Conservation (phyloP, 2,888 invertebrate species). For the Cerastoderma edule region DNA sequence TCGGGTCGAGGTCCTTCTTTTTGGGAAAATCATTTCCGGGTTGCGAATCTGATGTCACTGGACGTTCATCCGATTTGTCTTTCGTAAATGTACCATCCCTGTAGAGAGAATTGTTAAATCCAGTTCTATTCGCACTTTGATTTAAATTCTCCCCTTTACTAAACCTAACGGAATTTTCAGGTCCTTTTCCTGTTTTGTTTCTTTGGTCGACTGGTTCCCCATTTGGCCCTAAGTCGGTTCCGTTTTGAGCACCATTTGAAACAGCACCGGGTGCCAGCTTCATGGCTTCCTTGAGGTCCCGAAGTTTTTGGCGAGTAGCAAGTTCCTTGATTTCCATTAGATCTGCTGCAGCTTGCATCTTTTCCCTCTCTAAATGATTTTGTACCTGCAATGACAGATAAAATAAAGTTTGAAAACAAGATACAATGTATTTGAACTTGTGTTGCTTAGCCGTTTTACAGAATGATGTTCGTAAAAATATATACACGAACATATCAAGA, state of each 20-base stretch:
- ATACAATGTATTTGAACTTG: too few species aligned
- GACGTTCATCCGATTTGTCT: background rate
- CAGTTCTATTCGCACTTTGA: slow-evolving; percentile 35
- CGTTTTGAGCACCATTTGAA: background rate
- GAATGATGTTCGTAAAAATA: too few species aligned
- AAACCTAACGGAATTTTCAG: background rate
- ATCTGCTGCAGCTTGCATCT: slow-evolving; percentile 66
- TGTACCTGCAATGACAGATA: slow-evolving; percentile 68
- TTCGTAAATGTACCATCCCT: slow-evolving; percentile 21
- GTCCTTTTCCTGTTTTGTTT: slow-evolving; percentile 21
- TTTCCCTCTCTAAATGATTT: slow-evolving; percentile 70
- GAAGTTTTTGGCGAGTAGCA: slow-evolving; percentile 78
- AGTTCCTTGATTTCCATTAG: slow-evolving; percentile 77
- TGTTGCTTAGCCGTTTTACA: too few species aligned
- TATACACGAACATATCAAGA: too few species aligned
- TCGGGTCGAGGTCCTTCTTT: slow-evolving; percentile 58
- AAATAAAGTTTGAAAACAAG: too few species aligned
- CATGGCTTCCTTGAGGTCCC: slow-evolving; percentile 76
- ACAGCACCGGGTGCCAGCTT: slow-evolving; percentile 26
- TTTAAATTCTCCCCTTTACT: slow-evolving; percentile 8
- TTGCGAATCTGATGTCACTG: background rate
- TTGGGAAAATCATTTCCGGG: background rate
- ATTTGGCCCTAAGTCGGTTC: slow-evolving; percentile 18
- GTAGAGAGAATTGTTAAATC: slow-evolving; percentile 19
- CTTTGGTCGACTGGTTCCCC: background rate